Base-by-base conservation (phyloP, 2,888 invertebrate species). In the Strigamia transsilvanica region DNA sequence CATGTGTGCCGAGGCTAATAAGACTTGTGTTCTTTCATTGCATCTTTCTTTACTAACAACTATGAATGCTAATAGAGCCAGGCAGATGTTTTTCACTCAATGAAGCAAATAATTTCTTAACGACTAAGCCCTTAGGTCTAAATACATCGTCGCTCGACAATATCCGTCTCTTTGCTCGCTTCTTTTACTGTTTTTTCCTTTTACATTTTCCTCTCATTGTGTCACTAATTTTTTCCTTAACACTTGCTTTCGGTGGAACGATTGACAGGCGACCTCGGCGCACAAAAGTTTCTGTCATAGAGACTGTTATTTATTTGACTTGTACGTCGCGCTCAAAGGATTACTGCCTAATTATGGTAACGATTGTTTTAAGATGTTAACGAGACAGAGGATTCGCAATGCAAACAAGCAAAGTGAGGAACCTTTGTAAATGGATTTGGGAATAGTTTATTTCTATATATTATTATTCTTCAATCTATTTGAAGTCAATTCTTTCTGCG, bases 31-130 rank as follows among this genome's bases (percentile, higher is more conserved):
- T 73, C 73, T 73, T 73, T 73, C 73, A 73, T 73, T 12, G 27
- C 27, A 73, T 73, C 32, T 27, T 73, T 73, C 73, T 73, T 61
- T 73, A 18, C 56, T 32, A 73, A 73, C 73, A 73, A 73, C 73
- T 27, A 73, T 73, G 73, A 73, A 73, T 73, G 73, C 73, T 73
- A 73, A 73, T 73, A 73, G 73, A 27, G 73, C 32, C 73, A 73
- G 73, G 73, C 73, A 73, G 73, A 73, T 73, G 73, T 73, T 73
- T 73, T 73, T 73, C 73, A 73, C 73, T 73, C 73, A 73, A 73
- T 73, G 73, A 73, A 73, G 73, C 73, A 73, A 73, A 73, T 73
- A 73, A 73, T 73, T 73, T 73, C 73, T 73, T 73, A 73, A 73
- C 73, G 73, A 73, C 73, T 73, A 73, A 73, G 32, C 73, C 73